A percentile compares a stretch with the other conserved stretches of the same genome.
Conservation (phyloP, 1,140 invertebrate species). For the Neodiprion pinetum region DNA sequence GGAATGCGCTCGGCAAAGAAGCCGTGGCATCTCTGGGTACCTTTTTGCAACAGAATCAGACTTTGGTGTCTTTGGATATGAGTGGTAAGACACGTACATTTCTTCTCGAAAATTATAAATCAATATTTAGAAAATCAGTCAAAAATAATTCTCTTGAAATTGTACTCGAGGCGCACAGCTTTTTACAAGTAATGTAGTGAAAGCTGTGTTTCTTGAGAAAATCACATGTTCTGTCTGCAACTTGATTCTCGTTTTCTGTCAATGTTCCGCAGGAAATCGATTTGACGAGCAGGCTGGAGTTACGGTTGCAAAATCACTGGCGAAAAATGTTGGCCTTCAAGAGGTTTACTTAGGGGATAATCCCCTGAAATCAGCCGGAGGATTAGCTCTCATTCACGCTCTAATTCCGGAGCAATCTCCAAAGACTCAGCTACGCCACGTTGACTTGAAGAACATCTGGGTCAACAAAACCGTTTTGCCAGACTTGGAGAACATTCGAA, state of each 20-base stretch:
- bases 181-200: not conserved
- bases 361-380: slow-evolving; percentile 41
- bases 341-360: slow-evolving; percentile 48
- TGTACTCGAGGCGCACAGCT: not conserved
- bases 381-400: slow-evolving; percentile 36
- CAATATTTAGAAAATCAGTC: not conserved
- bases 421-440: slow-evolving; percentile 35
- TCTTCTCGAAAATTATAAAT: not conserved
- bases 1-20: slow-evolving; percentile 48
- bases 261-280: slow-evolving; percentile 41
- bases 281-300: slow-evolving; percentile 38
- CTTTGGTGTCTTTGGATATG: slow-evolving; percentile 40
- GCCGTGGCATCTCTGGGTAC: slow-evolving; percentile 31
- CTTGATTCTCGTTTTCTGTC: not conserved
- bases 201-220: too few relatives aligned
- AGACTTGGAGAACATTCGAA: slow-evolving; percentile 41
- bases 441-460: slow-evolving; percentile 58
- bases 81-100: slow-evolving; percentile 36
- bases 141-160: not conserved
- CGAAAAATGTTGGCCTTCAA: slow-evolving; percentile 40
- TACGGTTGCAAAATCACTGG: slow-evolving; percentile 41
- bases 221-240: too few relatives aligned
- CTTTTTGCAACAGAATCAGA: slow-evolving; percentile 32
- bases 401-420: slow-evolving; percentile 29
- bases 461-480: slow-evolving; percentile 47